Evolutionary conservation across 2,113 vertebrate genomes (phyloP), one percentile per base, ranked within the genome.

Genomic region (Sceloporus tristichus): DNA sequence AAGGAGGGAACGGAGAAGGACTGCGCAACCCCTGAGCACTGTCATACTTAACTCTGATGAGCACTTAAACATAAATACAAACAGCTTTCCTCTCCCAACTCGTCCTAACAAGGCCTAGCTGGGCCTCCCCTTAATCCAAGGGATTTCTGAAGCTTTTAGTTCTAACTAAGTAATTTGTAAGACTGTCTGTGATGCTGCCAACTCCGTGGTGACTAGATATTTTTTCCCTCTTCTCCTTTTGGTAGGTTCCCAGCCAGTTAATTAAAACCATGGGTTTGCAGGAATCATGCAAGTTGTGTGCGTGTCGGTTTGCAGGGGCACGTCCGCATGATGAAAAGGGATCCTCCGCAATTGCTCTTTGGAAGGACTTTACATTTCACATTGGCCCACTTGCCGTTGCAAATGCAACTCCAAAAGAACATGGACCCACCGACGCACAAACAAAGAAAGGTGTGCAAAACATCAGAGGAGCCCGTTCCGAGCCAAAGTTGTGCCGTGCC

Each of bases 71-170:
- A 91, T 95, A 97, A 97, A 97, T 94, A 95, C 93, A 94, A 93
- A 18, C 92, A 93, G 68, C 56, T 93, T 93, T 88, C 91, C 86
- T 92, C 88, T 78, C 77, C 88, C 90, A 90, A 59, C 87, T 94
- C 25, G 23, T 92, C 92, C 94, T 27, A 16, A 89, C 92, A 83
- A 94, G 94, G 90, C 95, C 91, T 90, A 1, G 13, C 76, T 48
- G 89, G 92, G 90, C 91, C 95, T 91, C 89, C 88, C 42, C 25
- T 0, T 96, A 95, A 96, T 95, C 96, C 95, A 6, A 0, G n/a
- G 95, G 96, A 95, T 96, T 93, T 95, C 94, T 90, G 92, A 90
- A 93, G 96, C 95, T 84, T 96, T 96, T 90, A 91, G 89, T 82
- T 94, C 90, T 88, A 93, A 92, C 85, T 79, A 91, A 94, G 96